Percentiles rank a stretch among this genome's conserved stretches.
Evolutionary conservation across 2,888 invertebrate species (phyloP).

Genomic region (Drosophila multiciliata): DNA sequence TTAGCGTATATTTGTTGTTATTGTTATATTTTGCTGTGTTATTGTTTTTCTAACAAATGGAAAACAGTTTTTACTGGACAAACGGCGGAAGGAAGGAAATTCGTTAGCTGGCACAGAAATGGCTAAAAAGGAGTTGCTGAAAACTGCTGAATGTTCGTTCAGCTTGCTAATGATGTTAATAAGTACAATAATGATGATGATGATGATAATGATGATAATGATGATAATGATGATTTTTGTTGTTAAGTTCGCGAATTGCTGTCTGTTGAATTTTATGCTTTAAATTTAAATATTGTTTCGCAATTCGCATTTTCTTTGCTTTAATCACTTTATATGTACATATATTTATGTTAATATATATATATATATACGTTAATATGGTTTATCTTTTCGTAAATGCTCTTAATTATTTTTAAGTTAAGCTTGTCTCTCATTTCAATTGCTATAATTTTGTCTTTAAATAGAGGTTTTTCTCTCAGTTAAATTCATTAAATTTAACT

Average conservation of each 20-base stretch:
- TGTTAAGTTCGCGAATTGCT: background rate
- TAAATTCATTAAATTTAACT: background rate
- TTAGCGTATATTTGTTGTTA: conserved; percentile 25
- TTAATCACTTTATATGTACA: background rate
- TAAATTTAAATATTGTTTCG: background rate
- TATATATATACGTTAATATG: too few relatives aligned
- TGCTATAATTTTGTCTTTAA: background rate
- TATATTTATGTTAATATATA: background rate
- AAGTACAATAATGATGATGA: conserved; percentile 1
- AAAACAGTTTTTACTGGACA: conserved; percentile 46
- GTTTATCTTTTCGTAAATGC: background rate
- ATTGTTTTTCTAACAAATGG: conserved; percentile 67
- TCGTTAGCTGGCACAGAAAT: conserved; percentile 49
- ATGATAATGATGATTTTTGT: background rate
- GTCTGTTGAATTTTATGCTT: conserved; percentile 3
- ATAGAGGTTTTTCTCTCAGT: too few relatives aligned
- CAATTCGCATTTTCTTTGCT: background rate
- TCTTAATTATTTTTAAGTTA: background rate
- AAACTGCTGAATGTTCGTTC: conserved; percentile 31
- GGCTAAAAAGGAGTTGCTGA: conserved; percentile 9
- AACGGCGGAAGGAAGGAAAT: conserved; percentile 66
- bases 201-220: background rate
- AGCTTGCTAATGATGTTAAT: conserved; percentile 15
- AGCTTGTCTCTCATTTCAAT: background rate
- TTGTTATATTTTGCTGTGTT: conserved; percentile 22